Evolutionary conservation across 2,797 vertebrate species (phyloP).

Genomic region (Acipenser oxyrinchus): DNA sequence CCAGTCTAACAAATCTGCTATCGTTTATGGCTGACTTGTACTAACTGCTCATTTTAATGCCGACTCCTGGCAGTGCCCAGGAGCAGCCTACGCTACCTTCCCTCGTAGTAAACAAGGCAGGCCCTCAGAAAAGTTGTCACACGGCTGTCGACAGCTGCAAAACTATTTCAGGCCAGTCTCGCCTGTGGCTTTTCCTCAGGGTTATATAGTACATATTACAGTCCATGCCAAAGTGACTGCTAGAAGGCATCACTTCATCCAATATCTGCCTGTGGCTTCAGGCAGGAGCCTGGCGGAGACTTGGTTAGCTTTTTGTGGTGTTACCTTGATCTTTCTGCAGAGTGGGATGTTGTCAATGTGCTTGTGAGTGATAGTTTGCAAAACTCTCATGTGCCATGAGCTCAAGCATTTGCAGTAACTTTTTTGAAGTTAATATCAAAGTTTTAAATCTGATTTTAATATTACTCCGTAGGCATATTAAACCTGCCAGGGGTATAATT

Average conservation of each 20-base stretch:
- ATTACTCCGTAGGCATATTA: no score
- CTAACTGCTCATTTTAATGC: conserved; percentile 73
- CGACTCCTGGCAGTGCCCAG: conserved; percentile 57
- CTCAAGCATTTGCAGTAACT: no score
- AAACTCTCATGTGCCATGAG: no score
- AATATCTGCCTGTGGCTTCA: not conserved
- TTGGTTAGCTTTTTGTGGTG: not conserved
- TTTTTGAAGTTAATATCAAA: no score
- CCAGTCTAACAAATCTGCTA: conserved; percentile 67
- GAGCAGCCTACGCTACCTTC: conserved; percentile 41
- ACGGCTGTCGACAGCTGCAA: conserved; percentile 9
- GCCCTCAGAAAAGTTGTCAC: conserved; percentile 26
- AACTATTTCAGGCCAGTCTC: not conserved
- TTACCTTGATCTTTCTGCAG: not conserved
- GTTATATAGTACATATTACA: not conserved
- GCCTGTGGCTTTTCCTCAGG: not conserved
- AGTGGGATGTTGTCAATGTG: no score
- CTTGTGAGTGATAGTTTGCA: no score
- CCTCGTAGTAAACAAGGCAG: conserved; percentile 66
- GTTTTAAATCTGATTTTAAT: no score
- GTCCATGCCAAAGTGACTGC: not conserved
- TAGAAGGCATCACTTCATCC: not conserved
- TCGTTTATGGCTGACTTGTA: conserved; percentile 72
- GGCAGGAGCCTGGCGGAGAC: not conserved
- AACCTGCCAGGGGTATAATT: no score